phyloP scores from a whole-genome alignment of 2,113 vertebrate species.

The Cyprinodon variegatus region DNA sequence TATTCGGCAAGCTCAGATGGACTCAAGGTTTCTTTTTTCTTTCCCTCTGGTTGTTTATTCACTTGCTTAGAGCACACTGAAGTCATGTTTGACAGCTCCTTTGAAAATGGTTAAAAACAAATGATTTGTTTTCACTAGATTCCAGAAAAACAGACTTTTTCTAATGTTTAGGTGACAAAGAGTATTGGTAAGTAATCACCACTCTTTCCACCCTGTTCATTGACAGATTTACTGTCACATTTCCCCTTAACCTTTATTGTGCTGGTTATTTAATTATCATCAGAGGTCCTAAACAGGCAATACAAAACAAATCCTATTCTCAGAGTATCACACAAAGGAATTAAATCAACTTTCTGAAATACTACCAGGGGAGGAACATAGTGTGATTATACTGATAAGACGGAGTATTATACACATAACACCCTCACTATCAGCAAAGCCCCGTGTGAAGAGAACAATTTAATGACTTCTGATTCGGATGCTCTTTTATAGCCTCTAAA shows the following conservation, averaged over 20 bases:
- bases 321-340: conserved; percentile 19
- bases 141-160: not conserved
- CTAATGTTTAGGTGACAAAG: not conserved
- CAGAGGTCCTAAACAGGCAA: conserved; percentile 16
- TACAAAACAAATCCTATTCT: conserved; percentile 19
- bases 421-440: conserved; percentile 37
- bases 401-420: conserved; percentile 31
- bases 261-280: conserved; percentile 40
- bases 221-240: conserved; percentile 20
- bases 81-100: not conserved
- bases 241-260: conserved; percentile 16
- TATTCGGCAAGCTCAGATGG: not conserved
- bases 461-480: conserved; percentile 44
- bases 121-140: not conserved
- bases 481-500: conserved; percentile 41
- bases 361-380: conserved; percentile 25
- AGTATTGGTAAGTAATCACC: not conserved
- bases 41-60: not conserved
- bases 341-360: conserved; percentile 37
- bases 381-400: conserved; percentile 36
- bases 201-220: conserved; percentile 14
- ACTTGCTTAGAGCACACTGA: not conserved
- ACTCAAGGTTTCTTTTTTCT: not conserved
- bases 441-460: conserved; percentile 24
- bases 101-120: not conserved